Evolutionary conservation across 2,113 vertebrate genomes (phyloP).

Genomic region (Gymnogyps californianus): DNA sequence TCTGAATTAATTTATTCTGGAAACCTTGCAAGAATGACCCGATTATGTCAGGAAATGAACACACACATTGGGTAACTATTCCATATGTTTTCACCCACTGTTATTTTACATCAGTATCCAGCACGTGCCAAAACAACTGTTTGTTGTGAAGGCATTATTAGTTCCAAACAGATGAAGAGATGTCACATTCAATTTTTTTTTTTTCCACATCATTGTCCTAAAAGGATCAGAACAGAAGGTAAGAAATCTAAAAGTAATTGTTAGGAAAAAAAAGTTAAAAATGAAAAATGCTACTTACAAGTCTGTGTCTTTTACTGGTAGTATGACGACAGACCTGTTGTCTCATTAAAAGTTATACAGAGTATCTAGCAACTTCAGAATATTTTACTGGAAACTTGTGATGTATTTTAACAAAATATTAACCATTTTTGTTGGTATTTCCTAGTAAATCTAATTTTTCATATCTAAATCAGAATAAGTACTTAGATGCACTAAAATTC

Average conservation of each 20-base stretch:
- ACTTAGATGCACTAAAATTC: background rate
- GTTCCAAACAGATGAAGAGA: conserved; percentile 46
- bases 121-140: conserved; percentile 24
- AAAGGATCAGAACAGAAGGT: background rate
- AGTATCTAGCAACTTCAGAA: background rate
- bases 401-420: background rate
- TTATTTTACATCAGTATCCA: conserved; percentile 28
- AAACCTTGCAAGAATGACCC: background rate
- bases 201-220: background rate
- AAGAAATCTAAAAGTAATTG: background rate
- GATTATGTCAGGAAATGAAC: conserved; percentile 29
- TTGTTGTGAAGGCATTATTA: conserved; percentile 48
- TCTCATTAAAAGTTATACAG: conserved; percentile 19
- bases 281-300: background rate
- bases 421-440: background rate
- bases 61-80: conserved; percentile 14
- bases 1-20: conserved; percentile 6
- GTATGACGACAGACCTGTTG: conserved; percentile 10
- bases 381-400: background rate
- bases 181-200: conserved; percentile 1
- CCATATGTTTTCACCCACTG: conserved; percentile 38
- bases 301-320: background rate
- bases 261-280: background rate
- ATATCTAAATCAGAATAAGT: background rate
- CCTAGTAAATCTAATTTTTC: background rate